Percentiles rank a stretch among this genome's conserved stretches.
These are phyloP conservation scores for Zelostemma sp. DNA, from an alignment of 1,140 invertebrate species.

Conservation along the genomic window DNA sequence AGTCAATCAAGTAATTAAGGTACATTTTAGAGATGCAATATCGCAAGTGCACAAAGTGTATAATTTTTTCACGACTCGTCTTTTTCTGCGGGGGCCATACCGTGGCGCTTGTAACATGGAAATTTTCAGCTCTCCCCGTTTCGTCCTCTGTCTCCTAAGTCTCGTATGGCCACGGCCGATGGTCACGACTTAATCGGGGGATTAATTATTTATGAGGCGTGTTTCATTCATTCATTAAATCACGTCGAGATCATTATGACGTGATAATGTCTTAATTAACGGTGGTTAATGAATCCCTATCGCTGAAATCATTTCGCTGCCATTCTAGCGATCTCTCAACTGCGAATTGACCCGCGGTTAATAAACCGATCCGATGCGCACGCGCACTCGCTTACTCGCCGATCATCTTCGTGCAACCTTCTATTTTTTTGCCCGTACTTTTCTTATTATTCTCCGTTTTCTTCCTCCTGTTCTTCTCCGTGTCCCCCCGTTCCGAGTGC, in stretches of 20 bases:
- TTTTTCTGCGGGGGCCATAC: neutral
- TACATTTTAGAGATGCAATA: no score
- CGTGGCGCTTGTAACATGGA: slow-evolving; percentile 26
- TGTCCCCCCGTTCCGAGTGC: slow-evolving; percentile 9
- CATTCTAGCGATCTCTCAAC: slow-evolving; percentile 54
- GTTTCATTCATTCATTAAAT: slow-evolving; percentile 71
- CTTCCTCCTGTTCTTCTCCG: slow-evolving; percentile 4
- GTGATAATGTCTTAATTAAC: slow-evolving; percentile 72
- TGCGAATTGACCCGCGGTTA: slow-evolving; percentile 65
- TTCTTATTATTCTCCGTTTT: slow-evolving; percentile 13
- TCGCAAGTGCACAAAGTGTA: slow-evolving; percentile 2
- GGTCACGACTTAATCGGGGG: slow-evolving; percentile 66
- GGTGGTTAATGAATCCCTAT: slow-evolving; percentile 69
- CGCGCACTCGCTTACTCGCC: slow-evolving; percentile 43
- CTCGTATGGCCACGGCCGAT: slow-evolving; percentile 46
- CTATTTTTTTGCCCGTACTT: slow-evolving; percentile 9
- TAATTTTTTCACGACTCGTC: neutral
- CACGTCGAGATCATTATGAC: slow-evolving; percentile 69
- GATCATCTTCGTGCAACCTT: slow-evolving; percentile 22
- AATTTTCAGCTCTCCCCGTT: slow-evolving; percentile 36
- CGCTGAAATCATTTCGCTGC: slow-evolving; percentile 57
- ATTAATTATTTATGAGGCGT: slow-evolving; percentile 72
- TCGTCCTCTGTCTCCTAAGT: slow-evolving; percentile 30
- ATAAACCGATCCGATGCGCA: slow-evolving; percentile 62
- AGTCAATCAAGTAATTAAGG: neutral